Conservation (phyloP, 2,797 vertebrate genomes). For the Oreochromis mossambicus region DNA sequence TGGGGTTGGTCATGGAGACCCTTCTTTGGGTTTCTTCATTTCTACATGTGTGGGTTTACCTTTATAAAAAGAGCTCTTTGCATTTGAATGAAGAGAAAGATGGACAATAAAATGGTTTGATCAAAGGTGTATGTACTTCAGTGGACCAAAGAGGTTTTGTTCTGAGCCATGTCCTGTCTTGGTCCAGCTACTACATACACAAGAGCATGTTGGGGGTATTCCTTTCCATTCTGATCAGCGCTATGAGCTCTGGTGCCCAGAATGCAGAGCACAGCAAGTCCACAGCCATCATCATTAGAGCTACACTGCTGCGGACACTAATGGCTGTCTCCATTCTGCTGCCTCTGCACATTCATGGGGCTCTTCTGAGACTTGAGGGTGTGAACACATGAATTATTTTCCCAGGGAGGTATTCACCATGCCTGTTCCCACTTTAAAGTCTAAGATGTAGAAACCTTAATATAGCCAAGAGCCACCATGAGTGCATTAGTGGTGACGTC, state of each 20-base stretch:
- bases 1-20: constrained; percentile 1
- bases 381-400: constrained; percentile 62
- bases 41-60: not conserved
- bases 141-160: constrained; percentile 3
- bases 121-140: constrained; percentile 6
- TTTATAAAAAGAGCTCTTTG: not conserved
- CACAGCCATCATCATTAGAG: constrained; percentile 77
- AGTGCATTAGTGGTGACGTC: constrained; percentile 7
- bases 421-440: not conserved
- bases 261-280: constrained; percentile 72
- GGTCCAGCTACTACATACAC: constrained; percentile 16
- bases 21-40: constrained; percentile 17
- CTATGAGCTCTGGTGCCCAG: constrained; percentile 16
- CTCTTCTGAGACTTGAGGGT: constrained; percentile 62
- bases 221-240: constrained; percentile 9
- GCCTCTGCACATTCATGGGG: constrained; percentile 66
- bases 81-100: not conserved
- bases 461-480: not conserved
- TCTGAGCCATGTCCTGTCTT: constrained; percentile 17
- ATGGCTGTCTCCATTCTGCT: constrained; percentile 70
- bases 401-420: constrained; percentile 38
- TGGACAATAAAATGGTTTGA: not conserved
- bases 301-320: constrained; percentile 57
- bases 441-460: not conserved
- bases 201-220: constrained; percentile 22